phyloP scores from a whole-genome alignment of 2,888 invertebrate genomes.

The Phasia obesa region DNA sequence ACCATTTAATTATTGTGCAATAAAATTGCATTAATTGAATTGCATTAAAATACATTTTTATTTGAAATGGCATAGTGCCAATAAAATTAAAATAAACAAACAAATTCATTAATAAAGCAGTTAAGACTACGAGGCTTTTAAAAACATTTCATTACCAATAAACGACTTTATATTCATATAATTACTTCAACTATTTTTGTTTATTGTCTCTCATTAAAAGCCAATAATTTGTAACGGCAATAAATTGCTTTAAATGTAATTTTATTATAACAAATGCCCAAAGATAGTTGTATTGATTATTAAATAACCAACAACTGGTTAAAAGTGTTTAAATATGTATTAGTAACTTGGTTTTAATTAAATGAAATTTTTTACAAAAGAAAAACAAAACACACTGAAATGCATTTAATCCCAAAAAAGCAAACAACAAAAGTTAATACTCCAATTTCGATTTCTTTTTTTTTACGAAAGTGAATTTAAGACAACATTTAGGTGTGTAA shows the following conservation, averaged over 20 bases:
- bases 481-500: conserved; percentile 32
- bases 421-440: conserved; percentile 9
- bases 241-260: conserved; percentile 19
- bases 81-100: not conserved
- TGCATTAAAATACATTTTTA: not conserved
- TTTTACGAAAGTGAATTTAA: conserved; percentile 52
- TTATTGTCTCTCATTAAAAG: conserved; percentile 23
- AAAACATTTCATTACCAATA: conserved; percentile 9
- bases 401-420: conserved; percentile 36
- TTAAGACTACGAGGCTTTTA: not conserved
- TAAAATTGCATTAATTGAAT: not conserved
- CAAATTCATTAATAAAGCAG: not conserved
- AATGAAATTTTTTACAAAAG: not conserved
- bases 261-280: conserved; percentile 26
- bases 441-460: conserved; percentile 33
- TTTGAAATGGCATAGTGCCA: not conserved
- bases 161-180: conserved; percentile 31
- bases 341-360: conserved; percentile 46
- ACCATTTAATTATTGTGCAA: not conserved
- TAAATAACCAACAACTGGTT: conserved; percentile 50
- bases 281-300: conserved; percentile 27
- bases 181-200: conserved; percentile 24
- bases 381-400: conserved; percentile 24
- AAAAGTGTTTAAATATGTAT: conserved; percentile 22
- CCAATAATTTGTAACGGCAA: conserved; percentile 25